phyloP scores from a whole-genome alignment of 2,888 invertebrate genomes.

The Philaethria dido region DNA sequence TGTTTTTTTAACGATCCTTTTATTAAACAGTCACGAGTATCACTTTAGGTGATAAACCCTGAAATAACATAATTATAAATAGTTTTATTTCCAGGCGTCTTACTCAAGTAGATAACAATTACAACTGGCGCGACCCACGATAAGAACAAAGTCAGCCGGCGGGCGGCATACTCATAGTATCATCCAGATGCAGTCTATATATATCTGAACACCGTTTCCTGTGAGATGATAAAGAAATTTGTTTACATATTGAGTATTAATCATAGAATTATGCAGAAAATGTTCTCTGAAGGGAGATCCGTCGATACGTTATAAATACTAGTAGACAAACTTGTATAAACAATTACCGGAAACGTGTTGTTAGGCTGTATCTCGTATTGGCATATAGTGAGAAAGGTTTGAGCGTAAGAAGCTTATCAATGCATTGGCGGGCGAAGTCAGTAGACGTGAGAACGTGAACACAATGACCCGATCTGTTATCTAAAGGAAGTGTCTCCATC shows the following conservation, averaged over 20 bases:
- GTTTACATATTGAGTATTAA: constrained; percentile 56
- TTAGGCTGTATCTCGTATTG: constrained; percentile 32
- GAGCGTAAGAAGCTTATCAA: constrained; percentile 31
- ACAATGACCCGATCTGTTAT: constrained; percentile 67
- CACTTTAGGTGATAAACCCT: constrained; percentile 24
- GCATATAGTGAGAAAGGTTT: constrained; percentile 32
- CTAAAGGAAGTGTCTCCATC: constrained; percentile 70
- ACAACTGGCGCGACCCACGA: constrained; percentile 56
- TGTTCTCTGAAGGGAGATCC: neutral
- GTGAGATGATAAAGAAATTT: constrained; percentile 55
- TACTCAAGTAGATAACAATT: constrained; percentile 49
- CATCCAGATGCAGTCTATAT: constrained; percentile 55
- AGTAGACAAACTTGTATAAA: constrained; percentile 9
- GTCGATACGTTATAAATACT: constrained; percentile 8
- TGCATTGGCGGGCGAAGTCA: constrained; percentile 34
- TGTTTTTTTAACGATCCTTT: too few species aligned
- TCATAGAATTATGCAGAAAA: constrained; percentile 31
- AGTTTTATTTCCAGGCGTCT: constrained; percentile 33
- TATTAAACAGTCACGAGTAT: too few species aligned
- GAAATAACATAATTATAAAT: constrained; percentile 24
- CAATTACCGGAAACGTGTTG: constrained; percentile 43
- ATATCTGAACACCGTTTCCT: constrained; percentile 62
- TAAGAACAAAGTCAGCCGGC: constrained; percentile 62
- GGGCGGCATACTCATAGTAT: constrained; percentile 41
- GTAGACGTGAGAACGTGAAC: constrained; percentile 62